A percentile compares a stretch with the other conserved stretches of the same genome.
Evolutionary conservation across 2,113 vertebrate species (phyloP).

Genomic region (Sula dactylatra): DNA sequence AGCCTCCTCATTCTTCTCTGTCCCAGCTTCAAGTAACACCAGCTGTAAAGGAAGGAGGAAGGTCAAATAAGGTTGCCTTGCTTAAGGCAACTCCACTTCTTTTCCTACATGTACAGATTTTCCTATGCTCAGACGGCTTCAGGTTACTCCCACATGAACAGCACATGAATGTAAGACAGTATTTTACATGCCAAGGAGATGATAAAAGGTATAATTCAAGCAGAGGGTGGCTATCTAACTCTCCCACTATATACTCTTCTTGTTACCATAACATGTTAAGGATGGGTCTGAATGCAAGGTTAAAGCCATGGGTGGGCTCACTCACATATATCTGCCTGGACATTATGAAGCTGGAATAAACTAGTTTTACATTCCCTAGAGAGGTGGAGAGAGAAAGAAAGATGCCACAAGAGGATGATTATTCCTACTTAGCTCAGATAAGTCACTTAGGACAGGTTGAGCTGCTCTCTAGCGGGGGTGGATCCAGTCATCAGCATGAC

Average conservation of each 20-base stretch:
- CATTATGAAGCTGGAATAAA: not conserved
- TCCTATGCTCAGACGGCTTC: not conserved
- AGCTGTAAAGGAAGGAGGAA: slow-evolving; percentile 17
- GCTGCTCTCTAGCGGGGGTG: not conserved
- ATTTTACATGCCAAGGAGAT: not conserved
- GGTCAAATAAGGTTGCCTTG: slow-evolving; percentile 48
- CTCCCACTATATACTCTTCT: not conserved
- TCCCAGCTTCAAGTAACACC: not conserved
- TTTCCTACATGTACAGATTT: slow-evolving; percentile 51
- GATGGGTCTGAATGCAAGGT: not conserved
- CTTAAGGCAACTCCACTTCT: not conserved
- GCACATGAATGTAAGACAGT: not conserved
- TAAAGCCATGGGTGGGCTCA: not conserved
- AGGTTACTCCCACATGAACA: slow-evolving; percentile 17
- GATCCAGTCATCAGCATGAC: not conserved
- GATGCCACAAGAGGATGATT: not conserved
- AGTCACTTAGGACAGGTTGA: not conserved
- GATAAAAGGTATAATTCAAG: not conserved
- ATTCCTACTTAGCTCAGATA: not conserved
- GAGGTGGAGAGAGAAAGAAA: not conserved
- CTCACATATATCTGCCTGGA: not conserved
- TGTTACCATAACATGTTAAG: not conserved
- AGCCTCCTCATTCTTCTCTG: not conserved
- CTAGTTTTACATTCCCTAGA: not conserved
- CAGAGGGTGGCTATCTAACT: not conserved